A percentile compares a stretch with the other conserved stretches of the same genome.
These are phyloP conservation scores for Apoda limacodes DNA, from an alignment of 2,888 invertebrate species.

Conservation along the genomic window DNA sequence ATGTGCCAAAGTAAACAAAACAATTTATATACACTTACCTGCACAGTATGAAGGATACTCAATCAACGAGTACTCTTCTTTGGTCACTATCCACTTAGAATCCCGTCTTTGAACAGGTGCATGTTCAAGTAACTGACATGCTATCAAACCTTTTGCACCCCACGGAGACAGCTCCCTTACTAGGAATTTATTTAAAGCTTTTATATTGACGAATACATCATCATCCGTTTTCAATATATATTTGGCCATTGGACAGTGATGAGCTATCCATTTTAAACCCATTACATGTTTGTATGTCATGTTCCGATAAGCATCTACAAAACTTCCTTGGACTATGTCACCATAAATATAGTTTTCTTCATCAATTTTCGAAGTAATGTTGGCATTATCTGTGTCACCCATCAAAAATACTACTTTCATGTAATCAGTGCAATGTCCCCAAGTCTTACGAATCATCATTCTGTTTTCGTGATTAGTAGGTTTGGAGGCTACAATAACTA, in stretches of 20 bases:
- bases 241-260: conserved; percentile 76
- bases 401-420: conserved; percentile 76
- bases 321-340: conserved; percentile 83
- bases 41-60: conserved; percentile 82
- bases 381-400: conserved; percentile 48
- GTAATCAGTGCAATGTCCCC: conserved; percentile 71
- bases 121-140: conserved; percentile 68
- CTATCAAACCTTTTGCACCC: conserved; percentile 72
- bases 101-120: conserved; percentile 71
- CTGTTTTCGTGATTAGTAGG: conserved; percentile 75
- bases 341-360: conserved; percentile 68
- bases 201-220: conserved; percentile 80
- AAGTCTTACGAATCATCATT: conserved; percentile 77
- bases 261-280: conserved; percentile 82
- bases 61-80: conserved; percentile 71
- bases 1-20: no score
- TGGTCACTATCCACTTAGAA: conserved; percentile 83
- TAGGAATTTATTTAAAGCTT: conserved; percentile 70
- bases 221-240: conserved; percentile 81
- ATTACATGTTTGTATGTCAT: conserved; percentile 88
- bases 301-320: conserved; percentile 82
- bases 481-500: conserved; percentile 78
- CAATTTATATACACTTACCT: no score
- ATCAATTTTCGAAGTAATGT: no score
- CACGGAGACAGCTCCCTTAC: conserved; percentile 68